Conservation (phyloP, 2,888 invertebrate species). For the Lymantria dispar region DNA sequence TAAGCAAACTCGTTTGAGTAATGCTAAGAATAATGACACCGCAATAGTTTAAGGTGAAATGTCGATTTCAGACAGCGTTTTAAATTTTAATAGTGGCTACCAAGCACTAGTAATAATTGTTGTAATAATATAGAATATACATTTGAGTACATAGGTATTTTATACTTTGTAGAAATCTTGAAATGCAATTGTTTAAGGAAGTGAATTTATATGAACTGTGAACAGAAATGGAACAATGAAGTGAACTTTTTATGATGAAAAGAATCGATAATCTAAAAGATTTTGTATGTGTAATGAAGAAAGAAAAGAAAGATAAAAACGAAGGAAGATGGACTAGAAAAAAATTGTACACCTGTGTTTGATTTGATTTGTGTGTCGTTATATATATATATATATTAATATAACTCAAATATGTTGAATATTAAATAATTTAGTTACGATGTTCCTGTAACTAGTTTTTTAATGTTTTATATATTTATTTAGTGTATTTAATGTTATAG, state of each 20-base stretch:
- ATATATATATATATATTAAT: constrained; percentile 21
- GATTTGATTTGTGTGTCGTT: constrained; percentile 19
- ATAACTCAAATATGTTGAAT: constrained; percentile 36
- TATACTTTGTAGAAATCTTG: neutral
- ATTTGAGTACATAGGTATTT: neutral
- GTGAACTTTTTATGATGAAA: constrained; percentile 14
- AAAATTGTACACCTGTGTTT: constrained; percentile 6
- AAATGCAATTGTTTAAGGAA: neutral
- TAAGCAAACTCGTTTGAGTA: neutral
- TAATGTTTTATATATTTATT: constrained; percentile 44
- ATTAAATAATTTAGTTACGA: constrained; percentile 51
- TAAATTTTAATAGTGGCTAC: constrained; percentile 23
- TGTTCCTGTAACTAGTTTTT: constrained; percentile 63
- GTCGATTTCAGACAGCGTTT: neutral
- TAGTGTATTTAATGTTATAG: constrained; percentile 38
- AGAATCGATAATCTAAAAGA: neutral
- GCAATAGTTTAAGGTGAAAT: neutral
- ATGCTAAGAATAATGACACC: neutral
- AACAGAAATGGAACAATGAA: constrained; percentile 7
- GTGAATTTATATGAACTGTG: constrained; percentile 2
- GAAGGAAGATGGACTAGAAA: neutral
- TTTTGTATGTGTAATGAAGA: neutral
- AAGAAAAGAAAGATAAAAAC: too few species aligned
- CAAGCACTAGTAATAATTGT: constrained; percentile 25
- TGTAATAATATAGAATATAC: constrained; percentile 7